phyloP scores from a whole-genome alignment of 2,113 vertebrate species.

The Ia io region DNA sequence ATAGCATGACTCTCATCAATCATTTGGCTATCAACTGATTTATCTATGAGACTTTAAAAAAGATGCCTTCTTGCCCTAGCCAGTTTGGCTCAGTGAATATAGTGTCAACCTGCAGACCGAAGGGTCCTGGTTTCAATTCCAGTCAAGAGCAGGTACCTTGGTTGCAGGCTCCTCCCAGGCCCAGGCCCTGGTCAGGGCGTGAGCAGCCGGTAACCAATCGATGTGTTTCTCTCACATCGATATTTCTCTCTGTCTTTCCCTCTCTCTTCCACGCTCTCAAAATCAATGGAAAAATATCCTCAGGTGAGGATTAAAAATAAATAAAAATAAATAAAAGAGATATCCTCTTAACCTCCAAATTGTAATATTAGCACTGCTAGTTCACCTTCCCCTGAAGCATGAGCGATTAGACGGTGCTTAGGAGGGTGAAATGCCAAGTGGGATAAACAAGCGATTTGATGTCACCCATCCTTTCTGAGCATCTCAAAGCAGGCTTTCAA shows the following conservation, averaged over 20 bases:
- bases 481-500: conserved; percentile 28
- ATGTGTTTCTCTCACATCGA: too few species aligned
- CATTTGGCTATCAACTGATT: background rate
- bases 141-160: too few species aligned
- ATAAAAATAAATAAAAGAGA: background rate
- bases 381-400: background rate
- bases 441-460: background rate
- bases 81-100: too few species aligned
- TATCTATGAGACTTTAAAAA: background rate
- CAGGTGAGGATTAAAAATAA: too few species aligned
- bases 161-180: too few species aligned
- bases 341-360: background rate
- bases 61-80: background rate
- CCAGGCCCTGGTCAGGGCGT: too few species aligned
- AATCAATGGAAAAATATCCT: too few species aligned
- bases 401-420: background rate
- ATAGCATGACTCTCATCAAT: background rate
- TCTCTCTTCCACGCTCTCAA: too few species aligned
- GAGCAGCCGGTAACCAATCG: too few species aligned
- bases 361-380: background rate
- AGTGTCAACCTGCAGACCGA: too few species aligned
- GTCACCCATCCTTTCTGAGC: background rate
- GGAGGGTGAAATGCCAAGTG: background rate
- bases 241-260: too few species aligned
- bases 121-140: too few species aligned